Conservation (phyloP, 2,113 vertebrate species). For the Zingel zingel region DNA sequence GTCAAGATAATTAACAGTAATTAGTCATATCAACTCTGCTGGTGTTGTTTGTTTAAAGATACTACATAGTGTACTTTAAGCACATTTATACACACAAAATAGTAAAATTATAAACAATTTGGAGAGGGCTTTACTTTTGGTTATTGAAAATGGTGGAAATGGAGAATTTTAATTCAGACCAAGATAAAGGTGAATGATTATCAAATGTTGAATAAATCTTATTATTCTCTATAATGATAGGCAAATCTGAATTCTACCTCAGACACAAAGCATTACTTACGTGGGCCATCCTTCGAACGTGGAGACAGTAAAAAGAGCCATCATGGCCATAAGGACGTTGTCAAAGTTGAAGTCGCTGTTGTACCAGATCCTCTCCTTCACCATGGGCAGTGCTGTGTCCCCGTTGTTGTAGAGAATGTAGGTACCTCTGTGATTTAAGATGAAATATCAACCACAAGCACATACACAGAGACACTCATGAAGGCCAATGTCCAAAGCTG, state of each 20-base stretch:
- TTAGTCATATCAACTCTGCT: background rate
- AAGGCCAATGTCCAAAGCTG: background rate
- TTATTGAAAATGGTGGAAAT: background rate
- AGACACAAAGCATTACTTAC: conserved; percentile 82
- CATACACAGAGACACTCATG: background rate
- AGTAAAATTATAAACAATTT: background rate
- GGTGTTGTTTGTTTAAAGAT: background rate
- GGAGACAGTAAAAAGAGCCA: conserved; percentile 98
- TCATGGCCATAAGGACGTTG: conserved; percentile 98
- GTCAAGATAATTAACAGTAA: background rate
- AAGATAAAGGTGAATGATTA: background rate
- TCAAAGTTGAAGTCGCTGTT: conserved; percentile 99
- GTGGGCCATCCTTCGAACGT: conserved; percentile 99
- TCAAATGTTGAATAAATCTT: background rate
- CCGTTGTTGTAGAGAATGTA: conserved; percentile 97
- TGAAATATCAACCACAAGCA: background rate
- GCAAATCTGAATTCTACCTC: background rate
- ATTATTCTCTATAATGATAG: background rate
- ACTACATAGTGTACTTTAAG: background rate
- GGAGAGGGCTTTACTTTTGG: background rate
- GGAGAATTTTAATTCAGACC: background rate
- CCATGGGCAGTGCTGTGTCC: conserved; percentile 90
- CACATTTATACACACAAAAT: background rate
- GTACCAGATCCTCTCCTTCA: conserved; percentile 93
- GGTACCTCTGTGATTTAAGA: conserved; percentile 84